A percentile compares a stretch with the other conserved stretches of the same genome.
phyloP scores from a whole-genome alignment of 2,113 vertebrate genomes.

The Struthidea cinerea region DNA sequence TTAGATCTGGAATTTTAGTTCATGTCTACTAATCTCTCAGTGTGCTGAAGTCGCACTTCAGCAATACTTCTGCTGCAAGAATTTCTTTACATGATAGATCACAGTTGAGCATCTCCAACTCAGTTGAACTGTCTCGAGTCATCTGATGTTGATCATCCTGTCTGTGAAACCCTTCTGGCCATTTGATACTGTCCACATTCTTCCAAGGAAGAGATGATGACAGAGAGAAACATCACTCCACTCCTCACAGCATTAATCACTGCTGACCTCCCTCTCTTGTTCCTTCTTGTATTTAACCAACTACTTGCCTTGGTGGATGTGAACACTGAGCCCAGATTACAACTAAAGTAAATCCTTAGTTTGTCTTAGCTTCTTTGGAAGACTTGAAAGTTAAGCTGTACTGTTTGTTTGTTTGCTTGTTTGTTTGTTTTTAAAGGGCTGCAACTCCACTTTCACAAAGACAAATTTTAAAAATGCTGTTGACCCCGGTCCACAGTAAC shows the following conservation, averaged over 20 bases:
- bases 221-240: neutral
- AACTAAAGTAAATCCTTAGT: neutral
- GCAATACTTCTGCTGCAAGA: neutral
- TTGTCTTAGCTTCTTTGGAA: neutral
- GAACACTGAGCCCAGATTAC: neutral
- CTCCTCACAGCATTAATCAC: neutral
- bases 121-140: neutral
- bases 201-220: neutral
- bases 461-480: neutral
- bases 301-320: neutral
- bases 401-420: too few species aligned
- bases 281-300: neutral
- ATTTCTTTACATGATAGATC: neutral
- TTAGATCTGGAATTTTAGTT: neutral
- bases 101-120: neutral
- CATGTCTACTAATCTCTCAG: neutral
- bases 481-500: neutral
- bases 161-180: neutral
- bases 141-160: neutral
- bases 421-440: neutral
- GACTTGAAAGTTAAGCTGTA: neutral
- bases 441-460: neutral
- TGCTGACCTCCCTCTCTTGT: neutral
- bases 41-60: neutral
- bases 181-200: neutral